Evolutionary conservation across 2,113 vertebrate genomes (phyloP), one percentile per base, ranked within the genome.

Genomic region (Paracanthobrama guichenoti): DNA sequence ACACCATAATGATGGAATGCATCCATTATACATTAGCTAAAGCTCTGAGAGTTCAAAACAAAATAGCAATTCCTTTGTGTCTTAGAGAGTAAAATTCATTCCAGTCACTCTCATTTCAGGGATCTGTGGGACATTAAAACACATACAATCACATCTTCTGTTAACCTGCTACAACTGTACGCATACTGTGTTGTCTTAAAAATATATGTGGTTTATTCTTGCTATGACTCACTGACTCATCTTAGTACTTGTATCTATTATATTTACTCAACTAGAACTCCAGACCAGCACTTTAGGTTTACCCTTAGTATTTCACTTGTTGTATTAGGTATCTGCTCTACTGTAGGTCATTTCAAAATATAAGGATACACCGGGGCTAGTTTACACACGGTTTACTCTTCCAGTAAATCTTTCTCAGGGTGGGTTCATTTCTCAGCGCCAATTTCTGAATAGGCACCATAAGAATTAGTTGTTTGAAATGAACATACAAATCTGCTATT

Each of bases 1-100:
- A 35, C 55, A 60, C 22, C 28, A 77, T 22, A 35, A 85, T n/a
- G 35, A 9, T 31, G 57, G 80, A 81, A 71, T 69, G 10, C 71
- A 69, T 53, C 18, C 18, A 50, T 53, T 55, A 55, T 62, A 24
- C 76, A 60, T 44, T 79, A 79, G 22, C 55, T 5, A 18, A 62
- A 62, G 13, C 20, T 57, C 20, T n/a, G 6, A 18, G 55, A 18
- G 18, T 57, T 77, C 74, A 39, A 75, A 57, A 57, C 20, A 39
- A 77, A 22, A 14, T 4, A 3, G 18, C 7, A 50, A 28, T 75
- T 53, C 46, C 46, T 53, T 31, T 50, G 53, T 39, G 53, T 31
- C 11, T 39, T 39, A 39, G 31, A 9, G 64, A 69, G 66, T 39
- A 35, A 22, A 22, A 69, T 42, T 66, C 26, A 3, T 6, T 31